A percentile compares a stretch with the other conserved stretches of the same genome.
Conservation (phyloP, 2,888 invertebrate species). For the Troglohyphantes excavatus region DNA sequence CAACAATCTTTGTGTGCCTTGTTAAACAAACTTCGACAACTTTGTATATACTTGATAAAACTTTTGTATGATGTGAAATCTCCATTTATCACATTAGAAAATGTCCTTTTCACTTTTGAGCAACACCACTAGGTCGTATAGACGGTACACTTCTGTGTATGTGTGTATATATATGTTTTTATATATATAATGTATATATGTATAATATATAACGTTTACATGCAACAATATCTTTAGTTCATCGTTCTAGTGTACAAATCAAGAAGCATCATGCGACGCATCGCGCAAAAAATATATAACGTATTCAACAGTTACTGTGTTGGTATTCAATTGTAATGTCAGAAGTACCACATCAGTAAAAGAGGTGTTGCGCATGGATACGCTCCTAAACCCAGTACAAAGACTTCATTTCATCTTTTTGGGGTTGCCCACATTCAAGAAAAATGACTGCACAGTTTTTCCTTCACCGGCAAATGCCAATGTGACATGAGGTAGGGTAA, state of each 20-base stretch:
- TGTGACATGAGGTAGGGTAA: conserved; percentile 69
- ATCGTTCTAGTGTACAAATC: conserved; percentile 70
- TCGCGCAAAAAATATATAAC: conserved; percentile 69
- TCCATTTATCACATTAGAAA: conserved; percentile 76
- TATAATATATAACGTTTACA: conserved; percentile 77
- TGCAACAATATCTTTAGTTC: conserved; percentile 68
- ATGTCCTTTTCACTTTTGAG: conserved; percentile 77
- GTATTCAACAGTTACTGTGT: conserved; percentile 55
- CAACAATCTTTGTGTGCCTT: conserved; percentile 65
- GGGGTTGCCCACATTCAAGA: neutral
- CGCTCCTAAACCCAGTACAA: neutral
- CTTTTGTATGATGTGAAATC: conserved; percentile 72
- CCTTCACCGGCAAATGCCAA: conserved; percentile 15
- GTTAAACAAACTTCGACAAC: conserved; percentile 77
- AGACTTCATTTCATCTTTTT: conserved; percentile 21
- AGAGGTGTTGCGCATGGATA: conserved; percentile 40
- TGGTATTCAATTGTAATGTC: conserved; percentile 44
- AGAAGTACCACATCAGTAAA: conserved; percentile 72
- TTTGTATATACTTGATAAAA: conserved; percentile 79
- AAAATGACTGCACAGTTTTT: conserved; percentile 8
- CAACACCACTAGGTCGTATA: conserved; percentile 78
- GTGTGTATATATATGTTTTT: conserved; percentile 61
- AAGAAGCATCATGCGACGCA: conserved; percentile 39
- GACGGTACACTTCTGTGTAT: conserved; percentile 76
- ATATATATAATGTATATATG: conserved; percentile 64